Evolutionary conservation across 1,140 invertebrate genomes (phyloP).

Genomic region (Limonius californicus): DNA sequence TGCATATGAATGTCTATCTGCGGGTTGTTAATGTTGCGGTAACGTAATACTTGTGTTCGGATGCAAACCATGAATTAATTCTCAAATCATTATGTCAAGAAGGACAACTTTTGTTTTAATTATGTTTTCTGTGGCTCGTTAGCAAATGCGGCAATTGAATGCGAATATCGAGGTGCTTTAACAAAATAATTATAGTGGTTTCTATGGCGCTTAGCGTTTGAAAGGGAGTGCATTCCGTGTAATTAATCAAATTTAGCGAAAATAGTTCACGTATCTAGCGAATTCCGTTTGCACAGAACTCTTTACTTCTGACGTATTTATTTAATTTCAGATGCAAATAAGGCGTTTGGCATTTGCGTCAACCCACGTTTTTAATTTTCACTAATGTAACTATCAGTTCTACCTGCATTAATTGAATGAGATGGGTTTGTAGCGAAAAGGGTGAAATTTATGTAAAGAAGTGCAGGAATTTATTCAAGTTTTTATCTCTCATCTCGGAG

Average conservation of each 20-base stretch:
- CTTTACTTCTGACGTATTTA: too few species aligned
- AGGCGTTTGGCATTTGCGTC: too few species aligned
- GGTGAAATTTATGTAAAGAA: neutral
- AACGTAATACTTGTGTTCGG: neutral
- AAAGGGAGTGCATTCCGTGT: neutral
- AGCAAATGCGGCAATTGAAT: conserved; percentile 4
- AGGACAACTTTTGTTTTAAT: conserved; percentile 8
- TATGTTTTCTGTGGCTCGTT: conserved; percentile 12
- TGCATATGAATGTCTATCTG: conserved; percentile 9
- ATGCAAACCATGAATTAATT: conserved; percentile 12
- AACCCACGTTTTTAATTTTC: too few species aligned
- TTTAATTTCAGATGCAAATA: too few species aligned
- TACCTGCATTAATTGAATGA: too few species aligned
- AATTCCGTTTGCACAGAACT: too few species aligned
- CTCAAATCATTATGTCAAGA: conserved; percentile 6
- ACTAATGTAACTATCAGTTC: too few species aligned
- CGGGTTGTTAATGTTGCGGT: conserved; percentile 6
- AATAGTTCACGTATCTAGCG: neutral
- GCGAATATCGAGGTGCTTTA: neutral
- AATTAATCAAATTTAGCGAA: neutral
- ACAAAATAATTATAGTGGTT: conserved; percentile 4
- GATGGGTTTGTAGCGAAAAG: neutral
- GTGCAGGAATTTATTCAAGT: neutral
- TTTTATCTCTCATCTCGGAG: neutral
- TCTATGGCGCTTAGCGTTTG: neutral